phyloP scores from a whole-genome alignment of 2,113 vertebrate species.

The Saguinus midas region DNA sequence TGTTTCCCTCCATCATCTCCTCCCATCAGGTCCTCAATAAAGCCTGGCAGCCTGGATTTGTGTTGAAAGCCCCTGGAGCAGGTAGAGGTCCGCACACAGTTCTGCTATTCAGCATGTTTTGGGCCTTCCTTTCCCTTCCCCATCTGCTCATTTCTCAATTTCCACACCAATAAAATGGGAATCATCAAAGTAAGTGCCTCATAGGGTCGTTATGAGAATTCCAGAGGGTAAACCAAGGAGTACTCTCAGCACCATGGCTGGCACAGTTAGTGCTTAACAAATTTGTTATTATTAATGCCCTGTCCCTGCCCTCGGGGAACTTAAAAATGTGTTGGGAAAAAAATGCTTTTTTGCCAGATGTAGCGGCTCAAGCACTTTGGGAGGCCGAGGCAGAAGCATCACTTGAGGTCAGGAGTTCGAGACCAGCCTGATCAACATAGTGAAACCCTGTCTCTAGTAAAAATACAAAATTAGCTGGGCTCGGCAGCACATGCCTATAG shows the following conservation, averaged over 20 bases:
- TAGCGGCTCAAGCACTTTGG: too few relatives aligned
- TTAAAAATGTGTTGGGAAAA: neutral
- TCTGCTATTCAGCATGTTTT: too few relatives aligned
- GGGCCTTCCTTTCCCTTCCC: neutral
- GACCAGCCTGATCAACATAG: too few relatives aligned
- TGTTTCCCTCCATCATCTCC: neutral
- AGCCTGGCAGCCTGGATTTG: neutral
- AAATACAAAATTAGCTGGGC: too few relatives aligned
- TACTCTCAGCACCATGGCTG: neutral
- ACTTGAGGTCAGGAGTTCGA: too few relatives aligned
- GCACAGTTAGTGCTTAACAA: neutral
- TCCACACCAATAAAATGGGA: neutral
- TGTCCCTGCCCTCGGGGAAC: neutral
- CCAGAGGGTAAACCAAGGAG: neutral
- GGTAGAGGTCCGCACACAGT: too few relatives aligned
- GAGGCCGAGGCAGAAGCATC: too few relatives aligned
- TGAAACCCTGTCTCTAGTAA: too few relatives aligned
- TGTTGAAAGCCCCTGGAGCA: neutral
- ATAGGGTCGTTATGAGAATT: neutral
- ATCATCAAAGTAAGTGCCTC: neutral
- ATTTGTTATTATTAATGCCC: neutral
- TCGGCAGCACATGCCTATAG: too few relatives aligned
- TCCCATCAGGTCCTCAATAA: neutral
- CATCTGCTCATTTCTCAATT: neutral
- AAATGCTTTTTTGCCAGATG: neutral